Conservation (phyloP, 2,888 invertebrate genomes). For the Tinea pellionella region DNA sequence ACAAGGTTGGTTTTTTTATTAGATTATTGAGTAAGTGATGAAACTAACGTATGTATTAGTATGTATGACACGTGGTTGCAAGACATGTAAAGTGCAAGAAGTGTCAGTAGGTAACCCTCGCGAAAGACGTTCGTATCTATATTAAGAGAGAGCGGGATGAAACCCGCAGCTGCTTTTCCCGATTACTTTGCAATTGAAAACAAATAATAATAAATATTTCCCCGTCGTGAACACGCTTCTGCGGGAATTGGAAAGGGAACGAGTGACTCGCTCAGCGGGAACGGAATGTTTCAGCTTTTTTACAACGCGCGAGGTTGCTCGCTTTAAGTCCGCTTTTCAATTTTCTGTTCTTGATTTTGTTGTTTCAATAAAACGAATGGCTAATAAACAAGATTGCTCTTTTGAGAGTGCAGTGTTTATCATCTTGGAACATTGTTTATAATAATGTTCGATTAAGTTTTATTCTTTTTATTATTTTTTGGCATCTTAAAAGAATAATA, state of each 20-base stretch:
- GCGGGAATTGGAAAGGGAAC: conserved; percentile 5
- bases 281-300: not conserved
- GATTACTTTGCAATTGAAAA: conserved; percentile 29
- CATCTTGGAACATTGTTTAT: no score
- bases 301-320: not conserved
- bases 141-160: conserved; percentile 3
- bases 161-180: conserved; percentile 20
- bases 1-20: no score
- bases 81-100: no score
- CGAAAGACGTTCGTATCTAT: not conserved
- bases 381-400: not conserved
- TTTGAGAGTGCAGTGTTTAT: not conserved
- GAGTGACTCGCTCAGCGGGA: not conserved
- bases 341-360: not conserved
- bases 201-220: conserved; percentile 23
- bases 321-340: not conserved
- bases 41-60: no score
- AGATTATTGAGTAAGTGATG: no score
- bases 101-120: no score
- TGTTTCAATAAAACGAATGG: not conserved
- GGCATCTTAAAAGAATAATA: no score
- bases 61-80: no score
- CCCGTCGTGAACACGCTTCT: conserved; percentile 7
- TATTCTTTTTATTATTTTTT: no score
- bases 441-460: no score